Base-by-base conservation (phyloP, 2,888 invertebrate species). In the Melitaea athalia region DNA sequence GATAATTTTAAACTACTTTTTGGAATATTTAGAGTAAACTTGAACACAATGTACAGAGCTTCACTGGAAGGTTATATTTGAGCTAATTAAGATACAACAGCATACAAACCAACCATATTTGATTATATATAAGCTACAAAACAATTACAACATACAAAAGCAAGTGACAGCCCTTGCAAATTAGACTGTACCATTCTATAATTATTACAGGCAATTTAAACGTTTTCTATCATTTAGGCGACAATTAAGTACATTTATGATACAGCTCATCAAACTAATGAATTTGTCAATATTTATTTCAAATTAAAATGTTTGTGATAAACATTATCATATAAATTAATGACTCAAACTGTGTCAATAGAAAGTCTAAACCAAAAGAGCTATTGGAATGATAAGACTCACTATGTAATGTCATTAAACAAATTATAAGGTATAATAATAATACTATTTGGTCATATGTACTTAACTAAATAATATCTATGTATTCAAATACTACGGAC, bases 331-430 rank as follows among this genome's bases (percentile, higher is more conserved):
- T 24, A 24, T 24, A 24, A 24, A 24, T 24, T 24, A 24, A 24
- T 24, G 24, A 24, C 14, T 7, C 7, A 7, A 50, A 50, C 7
- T 50, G 6, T 49, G 15, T n/a, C 6, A 8, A 50, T 50, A 50
- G 15, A n/a, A 15, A 7, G 7, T 15, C 11, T 24, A 12, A n/a
- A n/a, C 14, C n/a, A n/a, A 3, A 14, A n/a, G 47, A n/a, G 47
- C n/a, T 49, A n/a, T 42, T 63, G 63, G 63, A 63, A 63, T 63
- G 63, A 53, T 42, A 63, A 53, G 15, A 57, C 38, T 57, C 53
- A 47, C 62, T 15, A 5, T 43, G 15, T 62, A 53, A 17, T 53
- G 57, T 57, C 24, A 42, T 42, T 38, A 38, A 52, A 24, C 38
- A 12, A 63, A 50, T 61, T 47, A n/a, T 62, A n/a, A 38, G 53